phyloP scores from a whole-genome alignment of 23 tunicate genomes.

The Ciona savignyi region DNA sequence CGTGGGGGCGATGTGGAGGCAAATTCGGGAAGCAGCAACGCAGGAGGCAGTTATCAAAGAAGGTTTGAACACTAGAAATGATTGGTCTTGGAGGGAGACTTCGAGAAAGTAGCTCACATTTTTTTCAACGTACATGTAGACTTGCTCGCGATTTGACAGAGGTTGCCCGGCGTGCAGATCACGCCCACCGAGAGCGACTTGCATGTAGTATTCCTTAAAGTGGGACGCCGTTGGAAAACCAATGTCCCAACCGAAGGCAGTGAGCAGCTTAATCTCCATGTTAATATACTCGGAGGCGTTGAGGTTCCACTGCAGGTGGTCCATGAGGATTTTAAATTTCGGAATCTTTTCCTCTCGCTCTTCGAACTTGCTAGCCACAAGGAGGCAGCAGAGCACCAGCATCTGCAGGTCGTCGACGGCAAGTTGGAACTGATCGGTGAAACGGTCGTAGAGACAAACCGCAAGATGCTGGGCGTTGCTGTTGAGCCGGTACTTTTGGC shows the following conservation, averaged over 20 bases:
- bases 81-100: conserved; percentile 83
- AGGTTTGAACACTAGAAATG: conserved; percentile 78
- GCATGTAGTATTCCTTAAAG: conserved; percentile 89
- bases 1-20: conserved; percentile 79
- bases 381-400: conserved; percentile 66
- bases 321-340: conserved; percentile 61
- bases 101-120: conserved; percentile 83
- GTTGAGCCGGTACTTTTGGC: conserved; percentile 65
- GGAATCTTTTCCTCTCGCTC: conserved; percentile 88
- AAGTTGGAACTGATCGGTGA: conserved; percentile 49
- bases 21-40: conserved; percentile 76
- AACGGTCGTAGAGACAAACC: conserved; percentile 71
- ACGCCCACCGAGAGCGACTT: conserved; percentile 40
- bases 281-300: conserved; percentile 53
- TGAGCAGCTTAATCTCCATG: conserved; percentile 65
- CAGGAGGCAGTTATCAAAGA: conserved; percentile 72
- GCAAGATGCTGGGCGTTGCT: conserved; percentile 79
- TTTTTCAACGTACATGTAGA: conserved; percentile 60
- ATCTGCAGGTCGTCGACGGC: conserved; percentile 67
- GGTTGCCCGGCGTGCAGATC: conserved; percentile 74
- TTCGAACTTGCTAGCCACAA: conserved; percentile 87
- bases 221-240: conserved; percentile 87
- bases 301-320: conserved; percentile 67
- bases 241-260: conserved; percentile 68
- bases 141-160: conserved; percentile 25